Evolutionary conservation across 2,797 vertebrate species (phyloP).

Genomic region (Periparus ater): DNA sequence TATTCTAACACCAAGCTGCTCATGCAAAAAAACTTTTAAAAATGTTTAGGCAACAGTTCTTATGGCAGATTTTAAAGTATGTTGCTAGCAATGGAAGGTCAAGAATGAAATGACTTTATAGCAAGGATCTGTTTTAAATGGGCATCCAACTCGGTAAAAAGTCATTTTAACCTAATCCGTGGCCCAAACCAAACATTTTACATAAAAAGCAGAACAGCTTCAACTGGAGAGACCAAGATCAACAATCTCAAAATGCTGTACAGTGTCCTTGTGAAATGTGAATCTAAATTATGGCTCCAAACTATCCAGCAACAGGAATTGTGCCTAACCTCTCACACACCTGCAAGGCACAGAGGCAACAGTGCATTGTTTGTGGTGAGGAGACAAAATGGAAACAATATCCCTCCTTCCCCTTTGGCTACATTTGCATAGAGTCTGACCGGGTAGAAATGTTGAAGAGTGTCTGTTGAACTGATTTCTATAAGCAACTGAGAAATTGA

Average conservation of each 20-base stretch:
- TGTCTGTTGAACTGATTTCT: neutral
- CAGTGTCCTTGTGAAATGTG: neutral
- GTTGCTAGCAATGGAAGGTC: neutral
- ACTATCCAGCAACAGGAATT: neutral
- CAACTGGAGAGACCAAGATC: neutral
- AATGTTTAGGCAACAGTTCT: neutral
- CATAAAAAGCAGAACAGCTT: neutral
- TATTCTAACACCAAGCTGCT: neutral
- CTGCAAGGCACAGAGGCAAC: neutral
- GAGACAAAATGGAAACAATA: neutral
- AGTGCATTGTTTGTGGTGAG: neutral
- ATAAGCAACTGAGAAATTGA: neutral
- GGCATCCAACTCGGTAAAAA: neutral
- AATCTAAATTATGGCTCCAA: neutral
- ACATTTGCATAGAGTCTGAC: neutral
- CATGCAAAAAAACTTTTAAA: neutral
- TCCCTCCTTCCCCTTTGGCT: neutral
- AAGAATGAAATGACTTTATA: neutral
- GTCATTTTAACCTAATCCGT: neutral
- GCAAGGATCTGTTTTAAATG: neutral
- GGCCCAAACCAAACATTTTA: neutral
- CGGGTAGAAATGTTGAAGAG: neutral
- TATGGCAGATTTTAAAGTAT: neutral
- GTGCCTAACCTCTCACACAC: neutral
- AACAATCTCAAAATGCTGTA: neutral